Base-by-base conservation (phyloP, 2,888 invertebrate genomes). In the Anorthoa munda region DNA sequence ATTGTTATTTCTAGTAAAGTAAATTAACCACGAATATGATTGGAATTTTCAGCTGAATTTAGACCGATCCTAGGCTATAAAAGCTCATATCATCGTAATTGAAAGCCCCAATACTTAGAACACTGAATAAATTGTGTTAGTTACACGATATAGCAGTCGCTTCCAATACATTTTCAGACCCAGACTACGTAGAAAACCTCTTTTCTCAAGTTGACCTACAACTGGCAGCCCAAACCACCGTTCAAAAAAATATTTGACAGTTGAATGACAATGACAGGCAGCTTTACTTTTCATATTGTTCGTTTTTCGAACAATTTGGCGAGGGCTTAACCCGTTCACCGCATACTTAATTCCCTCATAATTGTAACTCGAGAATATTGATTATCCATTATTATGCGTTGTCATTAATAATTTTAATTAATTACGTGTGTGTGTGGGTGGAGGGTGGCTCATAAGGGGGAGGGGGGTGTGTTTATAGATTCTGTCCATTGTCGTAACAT, bases 331-430 rank as follows among this genome's bases (percentile, higher is more conserved):
- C 74, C 74, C 75, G 55, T 77, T 70, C 59, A 55, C 71, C 67
- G 73, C 78, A 75, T 78, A 68, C 78, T 63, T 83, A 85, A 83
- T 87, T 73, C 79, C 72, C 82, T 79, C 80, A 82, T 84, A 84
- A 87, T 85, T 86, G 88, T 84, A 85, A 87, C 81, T 81, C 77
- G 86, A 89, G 87, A 89, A 86, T 92, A 95, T 95, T 92, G 95
- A 95, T 95, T 95, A 92, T 93, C 90, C 94, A 94, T 95, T 94
- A 95, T 93, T 93, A 90, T 89, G 88, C 89, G 83, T 64, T 92
- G 94, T 94, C 95, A 95, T 95, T 95, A 94, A 94, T 95, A 94
- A 95, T 95, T 95, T 94, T 95, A 95, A 95, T 95, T 95, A 95
- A 95, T 95, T 93, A 94, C 91, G 83, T 81, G 86, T 86, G 86